These are phyloP conservation scores for Coracopsis vasa DNA, from an alignment of 2,113 vertebrate species.

Conservation along the genomic window DNA sequence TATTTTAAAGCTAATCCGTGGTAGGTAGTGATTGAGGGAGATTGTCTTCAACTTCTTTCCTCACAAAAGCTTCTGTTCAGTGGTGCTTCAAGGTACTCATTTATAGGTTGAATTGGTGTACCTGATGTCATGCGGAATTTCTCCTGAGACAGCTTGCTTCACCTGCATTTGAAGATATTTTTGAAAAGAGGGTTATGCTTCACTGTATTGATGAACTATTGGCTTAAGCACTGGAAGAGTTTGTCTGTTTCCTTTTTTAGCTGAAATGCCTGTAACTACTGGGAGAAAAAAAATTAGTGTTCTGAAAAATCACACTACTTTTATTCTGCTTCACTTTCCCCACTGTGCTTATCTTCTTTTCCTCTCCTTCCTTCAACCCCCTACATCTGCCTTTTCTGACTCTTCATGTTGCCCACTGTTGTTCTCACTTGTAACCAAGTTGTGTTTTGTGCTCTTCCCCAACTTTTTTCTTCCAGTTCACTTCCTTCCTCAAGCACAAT, in stretches of 20 bases:
- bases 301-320: background rate
- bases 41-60: background rate
- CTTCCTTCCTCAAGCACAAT: background rate
- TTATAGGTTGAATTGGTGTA: background rate
- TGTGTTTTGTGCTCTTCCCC: background rate
- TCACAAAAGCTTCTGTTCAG: background rate
- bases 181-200: background rate
- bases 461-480: background rate
- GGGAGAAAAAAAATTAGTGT: background rate
- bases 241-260: background rate
- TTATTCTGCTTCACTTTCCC: background rate
- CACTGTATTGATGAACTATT: background rate
- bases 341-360: background rate
- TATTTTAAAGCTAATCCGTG: background rate
- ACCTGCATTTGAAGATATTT: background rate
- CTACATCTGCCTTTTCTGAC: background rate
- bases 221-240: background rate
- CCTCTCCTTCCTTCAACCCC: background rate
- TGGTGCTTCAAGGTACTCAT: background rate
- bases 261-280: background rate
- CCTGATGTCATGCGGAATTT: background rate
- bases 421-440: background rate
- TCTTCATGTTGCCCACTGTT: background rate
- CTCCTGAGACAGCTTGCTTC: background rate
- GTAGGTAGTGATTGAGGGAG: background rate